Conservation (phyloP, 2,888 invertebrate genomes). For the Idaea dimidiata region DNA sequence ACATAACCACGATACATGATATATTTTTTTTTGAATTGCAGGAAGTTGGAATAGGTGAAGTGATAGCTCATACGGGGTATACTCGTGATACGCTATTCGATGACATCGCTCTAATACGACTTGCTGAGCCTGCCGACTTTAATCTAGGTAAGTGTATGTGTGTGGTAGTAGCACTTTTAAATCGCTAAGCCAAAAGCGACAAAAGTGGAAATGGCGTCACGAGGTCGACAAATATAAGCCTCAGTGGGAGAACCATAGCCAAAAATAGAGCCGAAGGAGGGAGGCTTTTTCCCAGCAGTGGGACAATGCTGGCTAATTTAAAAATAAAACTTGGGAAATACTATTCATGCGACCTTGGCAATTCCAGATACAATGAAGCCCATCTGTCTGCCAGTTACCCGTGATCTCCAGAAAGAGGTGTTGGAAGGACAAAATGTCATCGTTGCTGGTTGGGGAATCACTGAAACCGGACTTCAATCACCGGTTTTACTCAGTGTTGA, state of each 20-base stretch:
- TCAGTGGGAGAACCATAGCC: too few relatives aligned
- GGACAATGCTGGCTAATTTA: too few relatives aligned
- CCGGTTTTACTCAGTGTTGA: constrained; percentile 65
- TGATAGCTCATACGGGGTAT: constrained; percentile 77
- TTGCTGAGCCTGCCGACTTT: constrained; percentile 70
- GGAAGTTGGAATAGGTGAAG: constrained; percentile 66
- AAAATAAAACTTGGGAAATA: too few relatives aligned
- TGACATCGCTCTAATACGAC: constrained; percentile 82
- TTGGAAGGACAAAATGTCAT: constrained; percentile 46
- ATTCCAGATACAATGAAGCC: constrained; percentile 66
- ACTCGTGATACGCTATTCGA: constrained; percentile 53
- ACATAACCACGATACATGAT: background rate
- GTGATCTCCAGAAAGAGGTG: constrained; percentile 42
- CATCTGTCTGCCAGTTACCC: constrained; percentile 72
- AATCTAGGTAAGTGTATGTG: constrained; percentile 41
- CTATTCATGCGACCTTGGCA: background rate
- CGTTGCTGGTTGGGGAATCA: constrained; percentile 82
- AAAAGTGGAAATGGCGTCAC: too few relatives aligned
- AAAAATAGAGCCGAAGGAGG: too few relatives aligned
- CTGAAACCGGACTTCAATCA: constrained; percentile 68
- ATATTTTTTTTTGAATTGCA: constrained; percentile 34
- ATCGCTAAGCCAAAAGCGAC: too few relatives aligned
- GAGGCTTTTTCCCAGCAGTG: too few relatives aligned
- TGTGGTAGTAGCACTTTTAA: too few relatives aligned
- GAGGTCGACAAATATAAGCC: too few relatives aligned